Evolutionary conservation across 2,113 vertebrate species (phyloP).

Genomic region (Leptobrachium ailaonicum): DNA sequence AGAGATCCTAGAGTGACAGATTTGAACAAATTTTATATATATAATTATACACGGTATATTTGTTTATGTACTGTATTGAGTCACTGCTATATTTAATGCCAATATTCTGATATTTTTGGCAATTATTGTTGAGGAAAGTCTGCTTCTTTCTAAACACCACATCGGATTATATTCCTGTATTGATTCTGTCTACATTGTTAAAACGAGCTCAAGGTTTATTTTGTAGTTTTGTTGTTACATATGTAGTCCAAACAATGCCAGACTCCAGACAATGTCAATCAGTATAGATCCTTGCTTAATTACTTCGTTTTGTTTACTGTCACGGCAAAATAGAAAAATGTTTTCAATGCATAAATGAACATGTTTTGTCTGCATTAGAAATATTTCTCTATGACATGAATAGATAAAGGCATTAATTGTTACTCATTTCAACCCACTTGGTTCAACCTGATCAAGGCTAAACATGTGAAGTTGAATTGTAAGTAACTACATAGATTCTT

Average conservation of each 20-base stretch:
- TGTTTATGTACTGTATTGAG: not conserved
- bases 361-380: slow-evolving; percentile 2
- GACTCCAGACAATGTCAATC: slow-evolving; percentile 19
- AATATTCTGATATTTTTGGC: slow-evolving; percentile 9
- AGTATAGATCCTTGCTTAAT: slow-evolving; percentile 7
- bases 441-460: not conserved
- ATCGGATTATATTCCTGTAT: too few species aligned
- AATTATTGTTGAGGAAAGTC: not conserved
- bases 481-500: too few species aligned
- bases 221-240: not conserved
- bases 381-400: not conserved
- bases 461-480: not conserved
- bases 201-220: not conserved
- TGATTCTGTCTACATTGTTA: not conserved
- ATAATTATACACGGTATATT: not conserved
- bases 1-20: too few species aligned
- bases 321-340: not conserved
- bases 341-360: slow-evolving; percentile 7
- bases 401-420: not conserved
- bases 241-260: slow-evolving; percentile 5
- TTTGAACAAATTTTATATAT: not conserved
- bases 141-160: slow-evolving; percentile 4
- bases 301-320: slow-evolving; percentile 12
- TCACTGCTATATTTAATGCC: not conserved
- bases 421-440: not conserved